These are phyloP conservation scores for Ochlodes sylvanus DNA, from an alignment of 2,888 invertebrate species.

Conservation along the genomic window DNA sequence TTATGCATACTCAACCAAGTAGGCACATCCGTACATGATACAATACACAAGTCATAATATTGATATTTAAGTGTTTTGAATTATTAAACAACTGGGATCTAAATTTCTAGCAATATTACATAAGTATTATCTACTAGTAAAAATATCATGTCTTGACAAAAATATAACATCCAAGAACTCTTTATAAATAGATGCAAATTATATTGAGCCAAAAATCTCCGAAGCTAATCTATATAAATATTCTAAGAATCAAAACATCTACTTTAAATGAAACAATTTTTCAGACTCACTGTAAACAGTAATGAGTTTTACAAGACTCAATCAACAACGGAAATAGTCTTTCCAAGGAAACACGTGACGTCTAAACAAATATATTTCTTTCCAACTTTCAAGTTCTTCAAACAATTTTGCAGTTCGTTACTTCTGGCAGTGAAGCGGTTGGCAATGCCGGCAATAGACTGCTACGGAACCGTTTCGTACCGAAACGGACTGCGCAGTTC, in stretches of 20 bases:
- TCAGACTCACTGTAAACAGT: too few species aligned
- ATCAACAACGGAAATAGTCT: not conserved
- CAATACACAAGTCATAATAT: too few species aligned
- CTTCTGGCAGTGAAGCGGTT: slow-evolving; percentile 50
- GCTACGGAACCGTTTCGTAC: slow-evolving; percentile 16
- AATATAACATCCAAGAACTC: too few species aligned
- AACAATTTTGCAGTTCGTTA: slow-evolving; percentile 65
- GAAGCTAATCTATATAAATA: not conserved
- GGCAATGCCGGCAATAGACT: slow-evolving; percentile 46
- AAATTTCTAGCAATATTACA: too few species aligned
- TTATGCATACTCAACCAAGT: too few species aligned
- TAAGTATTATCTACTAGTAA: too few species aligned
- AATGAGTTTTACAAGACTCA: not conserved
- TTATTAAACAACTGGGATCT: too few species aligned
- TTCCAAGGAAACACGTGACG: slow-evolving; percentile 24
- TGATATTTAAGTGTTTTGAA: too few species aligned
- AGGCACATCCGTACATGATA: too few species aligned
- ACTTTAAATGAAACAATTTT: not conserved
- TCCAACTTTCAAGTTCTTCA: slow-evolving; percentile 42
- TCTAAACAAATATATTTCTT: not conserved
- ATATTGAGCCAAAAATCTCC: too few species aligned
- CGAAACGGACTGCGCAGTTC: not conserved
- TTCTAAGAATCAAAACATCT: not conserved
- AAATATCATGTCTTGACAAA: too few species aligned
- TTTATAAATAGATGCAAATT: too few species aligned